These are phyloP conservation scores for Okapia johnstoni DNA, from an alignment of 2,113 vertebrate species.

Conservation along the genomic window DNA sequence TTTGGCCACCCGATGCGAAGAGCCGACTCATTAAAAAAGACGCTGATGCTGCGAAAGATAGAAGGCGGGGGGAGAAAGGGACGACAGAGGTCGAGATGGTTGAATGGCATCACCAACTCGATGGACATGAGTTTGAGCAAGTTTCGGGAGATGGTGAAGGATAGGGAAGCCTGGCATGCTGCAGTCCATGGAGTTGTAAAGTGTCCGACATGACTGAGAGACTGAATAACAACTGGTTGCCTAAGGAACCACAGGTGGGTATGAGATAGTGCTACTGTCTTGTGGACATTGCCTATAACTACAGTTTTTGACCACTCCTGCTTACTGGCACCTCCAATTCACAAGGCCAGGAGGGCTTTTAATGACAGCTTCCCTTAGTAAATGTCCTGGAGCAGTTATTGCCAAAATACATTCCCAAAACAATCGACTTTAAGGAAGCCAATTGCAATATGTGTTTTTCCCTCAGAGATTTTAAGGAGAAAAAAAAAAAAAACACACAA, in stretches of 20 bases:
- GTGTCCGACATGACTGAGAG: not conserved
- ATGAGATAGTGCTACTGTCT: not conserved
- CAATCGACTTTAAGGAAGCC: not conserved
- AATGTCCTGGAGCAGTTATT: not conserved
- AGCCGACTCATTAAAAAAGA: not conserved
- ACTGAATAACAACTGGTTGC: not conserved
- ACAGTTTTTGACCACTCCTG: not conserved
- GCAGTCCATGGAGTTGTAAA: not conserved
- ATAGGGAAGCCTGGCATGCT: not conserved
- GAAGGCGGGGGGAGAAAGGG: not conserved
- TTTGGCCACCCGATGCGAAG: not conserved
- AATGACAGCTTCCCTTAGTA: not conserved
- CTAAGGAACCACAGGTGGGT: not conserved
- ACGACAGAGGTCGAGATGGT: not conserved
- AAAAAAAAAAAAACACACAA: accelerated
- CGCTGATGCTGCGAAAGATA: not conserved
- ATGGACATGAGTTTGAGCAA: not conserved
- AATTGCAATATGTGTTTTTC: not conserved
- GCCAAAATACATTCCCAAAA: not conserved
- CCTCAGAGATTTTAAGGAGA: not conserved
- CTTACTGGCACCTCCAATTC: not conserved
- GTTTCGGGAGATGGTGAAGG: not conserved
- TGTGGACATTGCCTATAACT: not conserved
- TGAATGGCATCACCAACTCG: accelerated
- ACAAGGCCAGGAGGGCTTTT: not conserved